Evolutionary conservation across 2,888 invertebrate species (phyloP).

Genomic region (Eustalomyia histrio): DNA sequence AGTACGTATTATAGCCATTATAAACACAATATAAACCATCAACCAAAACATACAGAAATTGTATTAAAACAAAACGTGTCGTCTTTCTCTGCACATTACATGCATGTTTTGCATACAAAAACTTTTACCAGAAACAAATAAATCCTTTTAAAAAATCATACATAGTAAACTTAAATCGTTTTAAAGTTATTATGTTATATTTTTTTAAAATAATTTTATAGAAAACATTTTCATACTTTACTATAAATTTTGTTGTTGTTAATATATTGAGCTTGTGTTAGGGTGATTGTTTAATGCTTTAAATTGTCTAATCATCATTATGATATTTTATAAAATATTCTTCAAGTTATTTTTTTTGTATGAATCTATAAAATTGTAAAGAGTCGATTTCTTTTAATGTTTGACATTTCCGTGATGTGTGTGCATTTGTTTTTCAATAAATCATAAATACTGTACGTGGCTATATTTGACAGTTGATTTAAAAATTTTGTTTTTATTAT

Average conservation of each 20-base stretch:
- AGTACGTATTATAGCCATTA: not conserved
- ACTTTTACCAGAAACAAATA: not conserved
- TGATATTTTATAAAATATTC: not conserved
- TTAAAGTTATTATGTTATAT: not conserved
- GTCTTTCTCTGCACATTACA: not conserved
- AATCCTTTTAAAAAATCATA: not conserved
- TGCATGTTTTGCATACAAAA: conserved; percentile 32
- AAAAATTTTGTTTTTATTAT: not conserved
- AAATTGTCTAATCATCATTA: not conserved
- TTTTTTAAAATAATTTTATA: conserved; percentile 4
- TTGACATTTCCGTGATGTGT: conserved; percentile 52
- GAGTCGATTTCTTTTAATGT: conserved; percentile 34
- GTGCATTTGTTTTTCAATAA: conserved; percentile 46
- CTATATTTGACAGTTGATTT: conserved; percentile 30
- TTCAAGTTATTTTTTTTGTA: not conserved
- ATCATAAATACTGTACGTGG: conserved; percentile 45
- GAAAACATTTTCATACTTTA: not conserved
- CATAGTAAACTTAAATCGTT: not conserved
- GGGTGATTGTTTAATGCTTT: not conserved
- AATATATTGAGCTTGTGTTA: not conserved
- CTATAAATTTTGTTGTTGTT: not conserved
- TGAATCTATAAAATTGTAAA: conserved; percentile 6
- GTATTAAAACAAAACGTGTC: not conserved
- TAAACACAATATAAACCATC: not conserved
- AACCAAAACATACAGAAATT: not conserved